Evolutionary conservation across 2,113 vertebrate species (phyloP).

Genomic region (Corythaeola cristata): DNA sequence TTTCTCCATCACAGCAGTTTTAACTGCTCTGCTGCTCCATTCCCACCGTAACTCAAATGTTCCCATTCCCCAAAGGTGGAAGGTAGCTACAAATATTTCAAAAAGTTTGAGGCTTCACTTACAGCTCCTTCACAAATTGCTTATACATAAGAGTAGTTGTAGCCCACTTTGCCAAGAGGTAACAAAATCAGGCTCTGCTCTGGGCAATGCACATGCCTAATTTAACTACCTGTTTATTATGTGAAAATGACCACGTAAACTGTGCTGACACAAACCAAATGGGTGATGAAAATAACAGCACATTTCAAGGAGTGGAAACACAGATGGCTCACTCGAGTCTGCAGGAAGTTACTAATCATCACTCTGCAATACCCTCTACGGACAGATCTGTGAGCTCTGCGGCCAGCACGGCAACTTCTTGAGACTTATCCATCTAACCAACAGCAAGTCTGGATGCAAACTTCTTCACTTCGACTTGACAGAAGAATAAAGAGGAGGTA

Average conservation of each 20-base stretch:
- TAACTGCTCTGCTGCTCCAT: neutral
- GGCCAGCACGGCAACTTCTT: neutral
- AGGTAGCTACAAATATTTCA: neutral
- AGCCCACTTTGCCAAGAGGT: neutral
- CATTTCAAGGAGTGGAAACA: conserved; percentile 47
- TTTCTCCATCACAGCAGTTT: neutral
- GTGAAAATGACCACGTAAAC: conserved; percentile 65
- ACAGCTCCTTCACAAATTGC: neutral
- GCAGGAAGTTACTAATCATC: conserved; percentile 62
- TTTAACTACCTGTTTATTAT: conserved; percentile 69
- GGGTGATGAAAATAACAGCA: conserved; percentile 64
- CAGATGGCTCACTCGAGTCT: conserved; percentile 25
- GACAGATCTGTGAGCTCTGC: neutral
- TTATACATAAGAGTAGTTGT: neutral
- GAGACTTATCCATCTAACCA: neutral
- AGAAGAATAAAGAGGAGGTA: neutral
- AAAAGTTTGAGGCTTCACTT: neutral
- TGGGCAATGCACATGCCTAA: conserved; percentile 24
- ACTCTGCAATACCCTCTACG: neutral
- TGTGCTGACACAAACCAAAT: conserved; percentile 61
- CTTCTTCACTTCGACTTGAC: neutral
- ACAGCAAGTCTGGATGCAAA: neutral
- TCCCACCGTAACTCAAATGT: neutral
- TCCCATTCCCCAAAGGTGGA: neutral
- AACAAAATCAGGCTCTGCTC: neutral